Evolutionary conservation across 2,888 invertebrate species (phyloP), one percentile per base, ranked within the genome.

Genomic region (Torymus texanus): DNA sequence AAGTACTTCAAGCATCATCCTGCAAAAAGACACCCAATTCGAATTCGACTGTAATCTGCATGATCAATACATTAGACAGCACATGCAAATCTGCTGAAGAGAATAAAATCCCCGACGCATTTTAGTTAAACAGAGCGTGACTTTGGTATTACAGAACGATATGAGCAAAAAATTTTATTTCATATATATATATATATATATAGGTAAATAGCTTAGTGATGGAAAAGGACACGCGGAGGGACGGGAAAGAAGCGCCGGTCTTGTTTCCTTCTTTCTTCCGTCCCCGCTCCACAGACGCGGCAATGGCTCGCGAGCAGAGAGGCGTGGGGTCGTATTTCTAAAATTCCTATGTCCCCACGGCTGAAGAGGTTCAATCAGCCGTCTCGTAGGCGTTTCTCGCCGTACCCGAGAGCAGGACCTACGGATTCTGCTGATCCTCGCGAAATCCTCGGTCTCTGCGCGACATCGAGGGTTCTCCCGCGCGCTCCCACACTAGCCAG

Each of bases 371-470:
- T 79, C 75, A 71, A 79, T 79, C 79, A 70, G 41, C 75, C 65
- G 59, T 51, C 63, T 62, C 63, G 66, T 68, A 63, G 74, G 68
- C 78, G 51, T 76, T 71, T 71, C 58, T 62, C 50, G 2, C 8
- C 29, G 63, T 56, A 74, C 78, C 61, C 56, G 62, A 21, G 29
- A 29, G 79, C 76, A 67, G 78, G 75, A 75, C 83, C 84, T 83
- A 82, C 79, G 84, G 84, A 85, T 89, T 89, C 85, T 88, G 89
- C 89, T 89, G 89, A 89, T 89, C 88, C 87, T 82, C 85, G 87
- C 87, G 84, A 88, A 89, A 89, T 88, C 88, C 86, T 83, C 85
- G 84, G 80, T 80, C 41, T 41, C 41, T 41, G 41, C 77, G 82
- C 81, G 73, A 80, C 73, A 80, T 75, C 79, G 81, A 85, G 86